Percentiles rank a stretch among this genome's conserved stretches.
These are phyloP conservation scores for Latheticus oryzae DNA, from an alignment of 2,888 invertebrate genomes.

Conservation along the genomic window DNA sequence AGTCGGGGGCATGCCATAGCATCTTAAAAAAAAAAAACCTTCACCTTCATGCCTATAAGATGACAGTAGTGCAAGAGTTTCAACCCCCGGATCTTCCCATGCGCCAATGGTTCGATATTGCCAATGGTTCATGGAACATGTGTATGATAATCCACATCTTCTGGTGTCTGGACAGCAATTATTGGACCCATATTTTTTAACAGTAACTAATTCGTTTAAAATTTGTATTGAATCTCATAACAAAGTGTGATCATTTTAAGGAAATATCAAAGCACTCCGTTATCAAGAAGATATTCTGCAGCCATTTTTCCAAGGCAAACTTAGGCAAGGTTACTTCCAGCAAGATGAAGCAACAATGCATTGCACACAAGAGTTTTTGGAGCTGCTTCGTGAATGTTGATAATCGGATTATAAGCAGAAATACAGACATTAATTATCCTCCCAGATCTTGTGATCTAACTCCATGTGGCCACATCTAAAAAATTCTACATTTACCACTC, in stretches of 20 bases:
- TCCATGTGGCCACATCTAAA: slow-evolving; percentile 6
- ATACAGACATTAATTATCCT: slow-evolving; percentile 2
- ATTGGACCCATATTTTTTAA: slow-evolving; percentile 3
- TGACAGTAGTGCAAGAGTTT: background rate
- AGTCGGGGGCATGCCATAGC: background rate
- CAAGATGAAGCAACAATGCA: background rate
- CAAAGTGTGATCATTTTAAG: slow-evolving; percentile 7
- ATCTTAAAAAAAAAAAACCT: background rate
- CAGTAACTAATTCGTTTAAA: slow-evolving; percentile 4
- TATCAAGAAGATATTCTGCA: slow-evolving; percentile 3
- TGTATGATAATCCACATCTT: background rate
- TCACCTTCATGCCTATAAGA: background rate
- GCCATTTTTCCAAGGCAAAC: background rate
- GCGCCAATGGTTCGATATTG: background rate
- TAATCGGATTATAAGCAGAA: slow-evolving; percentile 1
- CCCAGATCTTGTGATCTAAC: slow-evolving; percentile 6
- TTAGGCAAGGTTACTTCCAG: slow-evolving; percentile 2
- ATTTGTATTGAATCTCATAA: slow-evolving; percentile 3
- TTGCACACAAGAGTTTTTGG: slow-evolving; percentile 8
- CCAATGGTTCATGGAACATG: background rate
- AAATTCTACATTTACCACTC: slow-evolving; percentile 1
- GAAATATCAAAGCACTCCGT: background rate
- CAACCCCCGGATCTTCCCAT: slow-evolving; percentile 1
- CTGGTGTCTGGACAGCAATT: background rate
- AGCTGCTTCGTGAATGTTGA: background rate